Conservation (phyloP, 2,113 vertebrate genomes). For the Phalacrocorax carbo region DNA sequence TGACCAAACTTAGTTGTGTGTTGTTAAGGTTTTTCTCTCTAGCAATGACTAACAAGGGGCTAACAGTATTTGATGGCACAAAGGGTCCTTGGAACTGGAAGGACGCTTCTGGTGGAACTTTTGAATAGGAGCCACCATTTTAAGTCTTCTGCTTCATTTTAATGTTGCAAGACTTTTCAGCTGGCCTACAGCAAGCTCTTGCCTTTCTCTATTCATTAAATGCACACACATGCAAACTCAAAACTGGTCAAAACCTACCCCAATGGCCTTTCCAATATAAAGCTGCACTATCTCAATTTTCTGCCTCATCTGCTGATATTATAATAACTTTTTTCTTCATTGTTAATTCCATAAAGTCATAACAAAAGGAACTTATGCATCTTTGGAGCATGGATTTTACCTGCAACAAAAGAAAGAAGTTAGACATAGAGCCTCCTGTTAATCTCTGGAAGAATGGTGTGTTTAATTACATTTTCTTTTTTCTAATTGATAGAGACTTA, state of each 20-base stretch:
- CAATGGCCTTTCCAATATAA: not conserved
- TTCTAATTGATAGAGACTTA: slow-evolving; percentile 40
- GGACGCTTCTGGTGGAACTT: slow-evolving; percentile 38
- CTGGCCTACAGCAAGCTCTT: not conserved
- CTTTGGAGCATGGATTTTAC: not conserved
- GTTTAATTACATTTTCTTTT: slow-evolving; percentile 58
- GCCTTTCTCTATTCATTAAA: not conserved
- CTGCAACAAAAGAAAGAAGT: not conserved
- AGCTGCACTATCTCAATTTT: not conserved
- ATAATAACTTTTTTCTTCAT: not conserved
- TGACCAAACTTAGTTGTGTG: slow-evolving; percentile 67
- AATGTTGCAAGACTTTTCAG: not conserved
- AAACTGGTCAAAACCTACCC: not conserved
- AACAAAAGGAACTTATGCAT: not conserved
- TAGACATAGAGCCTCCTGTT: not conserved
- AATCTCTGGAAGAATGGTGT: slow-evolving; percentile 38
- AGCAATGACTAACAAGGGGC: slow-evolving; percentile 72
- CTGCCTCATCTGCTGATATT: not conserved
- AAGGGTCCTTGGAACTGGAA: slow-evolving; percentile 65
- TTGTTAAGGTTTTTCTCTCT: slow-evolving; percentile 31
- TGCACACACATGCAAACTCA: not conserved
- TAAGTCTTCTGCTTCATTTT: slow-evolving; percentile 43
- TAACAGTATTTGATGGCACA: slow-evolving; percentile 70
- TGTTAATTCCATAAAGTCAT: not conserved
- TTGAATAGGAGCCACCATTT: slow-evolving; percentile 42